Evolutionary conservation across 2,888 invertebrate genomes (phyloP), one percentile per base, ranked within the genome.

Genomic region (Matsumyia berberina): DNA sequence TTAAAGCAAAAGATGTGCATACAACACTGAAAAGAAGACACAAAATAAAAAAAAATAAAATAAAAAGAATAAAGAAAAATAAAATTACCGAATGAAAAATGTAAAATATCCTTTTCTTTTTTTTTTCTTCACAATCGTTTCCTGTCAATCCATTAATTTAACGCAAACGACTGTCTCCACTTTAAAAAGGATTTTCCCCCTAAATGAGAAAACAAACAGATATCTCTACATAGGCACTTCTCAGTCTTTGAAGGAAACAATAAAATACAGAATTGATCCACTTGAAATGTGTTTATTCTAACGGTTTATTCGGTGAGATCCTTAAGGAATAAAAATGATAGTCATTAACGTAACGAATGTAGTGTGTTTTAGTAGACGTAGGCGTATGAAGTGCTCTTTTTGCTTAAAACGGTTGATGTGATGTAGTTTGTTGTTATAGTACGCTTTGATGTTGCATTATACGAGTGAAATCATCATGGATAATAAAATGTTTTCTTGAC

Each of bases 121-220:
- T 60, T 39, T 73, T 35, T 53, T n/a, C n/a, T 44, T 12, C n/a
- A 42, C 42, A 77, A 67, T 67, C 66, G 31, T 51, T 77, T 77
- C 67, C 67, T 67, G 67, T 60, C 76, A 77, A 77, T 77, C 67
- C 76, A 77, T 77, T 67, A 67, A 77, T 67, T 77, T 67, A 67
- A 51, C 39, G 8, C 51, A 67, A 77, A 58, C 42, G 67, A 51
- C 51, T 77, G 58, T 58, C 44, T 51, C 42, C 58, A 60, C 42
- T 77, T 77, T 67, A 49, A 64, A 74, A 74, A 57, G 73, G 73
- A 62, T 66, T 44, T 49, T 46, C 29, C 8, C n/a, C 7, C 37
- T 5, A 35, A 58, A 42, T 49, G 58, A 67, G 57, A 67, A 66
- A 39, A 42, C 51, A 31, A 42, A 60, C 53, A 44, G 53, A 44